phyloP scores from a whole-genome alignment of 1,140 invertebrate species.

The Drosophila ercepeae region DNA sequence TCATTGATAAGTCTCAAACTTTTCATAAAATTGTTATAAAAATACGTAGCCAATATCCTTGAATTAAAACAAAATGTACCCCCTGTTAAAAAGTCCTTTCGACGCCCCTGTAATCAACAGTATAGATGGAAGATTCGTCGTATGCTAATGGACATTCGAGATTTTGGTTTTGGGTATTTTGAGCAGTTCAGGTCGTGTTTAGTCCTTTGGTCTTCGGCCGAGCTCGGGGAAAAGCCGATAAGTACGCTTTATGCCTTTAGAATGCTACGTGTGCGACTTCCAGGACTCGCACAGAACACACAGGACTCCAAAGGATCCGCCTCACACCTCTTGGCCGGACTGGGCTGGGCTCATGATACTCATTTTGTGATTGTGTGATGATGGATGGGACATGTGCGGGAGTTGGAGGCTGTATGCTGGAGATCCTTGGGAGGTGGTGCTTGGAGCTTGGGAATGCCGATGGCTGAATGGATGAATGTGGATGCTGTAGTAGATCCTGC shows the following conservation, averaged over 20 bases:
- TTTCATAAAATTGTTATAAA: too few species aligned
- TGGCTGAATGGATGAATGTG: slow-evolving; percentile 35
- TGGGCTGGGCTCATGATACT: slow-evolving; percentile 63
- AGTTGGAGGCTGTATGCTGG: background rate
- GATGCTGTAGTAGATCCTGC: background rate
- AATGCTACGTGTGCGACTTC: slow-evolving; percentile 66
- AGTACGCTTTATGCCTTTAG: slow-evolving; percentile 81
- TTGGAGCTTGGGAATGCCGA: slow-evolving; percentile 54
- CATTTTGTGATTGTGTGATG: slow-evolving; percentile 82
- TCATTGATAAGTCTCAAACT: background rate
- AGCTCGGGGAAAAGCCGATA: slow-evolving; percentile 75
- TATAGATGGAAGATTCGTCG: slow-evolving; percentile 54
- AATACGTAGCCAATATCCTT: too few species aligned
- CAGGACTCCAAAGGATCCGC: background rate
- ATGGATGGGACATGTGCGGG: slow-evolving; percentile 72
- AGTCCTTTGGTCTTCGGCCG: slow-evolving; percentile 25
- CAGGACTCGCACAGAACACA: background rate
- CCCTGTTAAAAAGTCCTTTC: background rate
- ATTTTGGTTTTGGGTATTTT: slow-evolving; percentile 82
- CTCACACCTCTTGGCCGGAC: slow-evolving; percentile 15
- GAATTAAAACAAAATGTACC: background rate
- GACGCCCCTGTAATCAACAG: background rate
- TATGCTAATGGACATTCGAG: slow-evolving; percentile 83
- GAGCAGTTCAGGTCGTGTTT: slow-evolving; percentile 71
- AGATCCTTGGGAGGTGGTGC: too few species aligned